phyloP scores from a whole-genome alignment of 1,140 invertebrate genomes.

The Macrotrachela quadricornifera region DNA sequence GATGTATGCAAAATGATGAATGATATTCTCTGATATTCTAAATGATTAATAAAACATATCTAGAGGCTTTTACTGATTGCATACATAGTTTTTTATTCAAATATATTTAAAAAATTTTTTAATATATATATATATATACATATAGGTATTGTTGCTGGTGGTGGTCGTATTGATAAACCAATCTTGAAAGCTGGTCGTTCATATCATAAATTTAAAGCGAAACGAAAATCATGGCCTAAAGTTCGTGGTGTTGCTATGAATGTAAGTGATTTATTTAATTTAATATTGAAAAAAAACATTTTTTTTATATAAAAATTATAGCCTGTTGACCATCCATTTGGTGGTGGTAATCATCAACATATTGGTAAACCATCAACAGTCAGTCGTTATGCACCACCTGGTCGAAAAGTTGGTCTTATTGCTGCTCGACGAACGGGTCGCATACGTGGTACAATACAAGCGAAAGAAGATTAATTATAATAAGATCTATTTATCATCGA shows the following conservation, averaged over 20 bases:
- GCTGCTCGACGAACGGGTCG: slow-evolving; percentile 96
- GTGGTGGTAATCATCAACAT: slow-evolving; percentile 99
- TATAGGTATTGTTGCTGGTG: slow-evolving; percentile 81
- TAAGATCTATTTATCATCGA: background rate
- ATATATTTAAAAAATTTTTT: too few relatives aligned
- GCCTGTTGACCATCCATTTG: slow-evolving; percentile 96
- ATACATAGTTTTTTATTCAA: too few relatives aligned
- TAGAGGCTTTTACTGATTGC: too few relatives aligned
- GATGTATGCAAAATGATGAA: too few relatives aligned
- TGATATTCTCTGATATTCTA: too few relatives aligned
- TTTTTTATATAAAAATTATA: slow-evolving; percentile 34
- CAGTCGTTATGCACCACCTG: slow-evolving; percentile 84
- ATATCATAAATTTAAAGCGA: slow-evolving; percentile 98
- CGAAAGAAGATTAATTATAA: background rate
- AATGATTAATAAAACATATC: too few relatives aligned
- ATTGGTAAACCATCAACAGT: slow-evolving; percentile 99
- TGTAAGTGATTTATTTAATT: slow-evolving; percentile 6
- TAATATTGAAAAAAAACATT: slow-evolving; percentile 12
- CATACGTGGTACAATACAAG: slow-evolving; percentile 52
- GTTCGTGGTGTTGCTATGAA: slow-evolving; percentile 47
- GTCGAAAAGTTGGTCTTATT: slow-evolving; percentile 99
- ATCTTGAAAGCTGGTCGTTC: slow-evolving; percentile 95
- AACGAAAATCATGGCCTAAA: slow-evolving; percentile 96
- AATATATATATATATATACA: slow-evolving; percentile 5
- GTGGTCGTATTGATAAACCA: slow-evolving; percentile 97